These are phyloP conservation scores for Murina feae DNA, from an alignment of 2,113 vertebrate genomes.

Conservation along the genomic window DNA sequence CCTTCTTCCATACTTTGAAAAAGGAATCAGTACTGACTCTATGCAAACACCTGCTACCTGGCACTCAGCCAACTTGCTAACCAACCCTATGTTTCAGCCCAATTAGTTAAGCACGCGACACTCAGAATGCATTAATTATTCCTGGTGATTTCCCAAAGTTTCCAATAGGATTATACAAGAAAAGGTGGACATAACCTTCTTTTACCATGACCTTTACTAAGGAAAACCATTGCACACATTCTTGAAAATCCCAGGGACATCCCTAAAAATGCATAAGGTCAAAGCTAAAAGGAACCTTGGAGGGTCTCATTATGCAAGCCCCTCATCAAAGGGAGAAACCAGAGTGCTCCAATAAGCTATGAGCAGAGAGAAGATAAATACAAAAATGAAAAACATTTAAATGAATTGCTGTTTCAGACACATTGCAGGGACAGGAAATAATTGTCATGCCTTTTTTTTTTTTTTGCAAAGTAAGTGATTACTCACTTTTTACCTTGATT, in stretches of 20 bases:
- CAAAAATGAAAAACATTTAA: background rate
- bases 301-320: constrained; percentile 14
- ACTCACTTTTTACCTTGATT: background rate
- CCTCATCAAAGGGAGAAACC: background rate
- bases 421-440: background rate
- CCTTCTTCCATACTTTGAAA: constrained; percentile 50
- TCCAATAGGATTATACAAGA: constrained; percentile 15
- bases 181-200: constrained; percentile 46
- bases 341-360: background rate
- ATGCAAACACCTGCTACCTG: constrained; percentile 72
- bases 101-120: constrained; percentile 65
- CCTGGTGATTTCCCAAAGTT: constrained; percentile 46
- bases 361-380: background rate
- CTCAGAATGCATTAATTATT: constrained; percentile 56
- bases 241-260: constrained; percentile 37
- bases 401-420: background rate
- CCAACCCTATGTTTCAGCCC: constrained; percentile 57
- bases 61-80: constrained; percentile 61
- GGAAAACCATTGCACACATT: constrained; percentile 14
- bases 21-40: constrained; percentile 7
- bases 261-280: background rate
- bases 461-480: constrained; percentile 35
- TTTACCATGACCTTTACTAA: constrained; percentile 38
- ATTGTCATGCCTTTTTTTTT: background rate
- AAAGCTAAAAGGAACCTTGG: background rate